These are phyloP conservation scores for Drosophila bunnanda DNA, from an alignment of 2,888 invertebrate genomes.

Conservation along the genomic window DNA sequence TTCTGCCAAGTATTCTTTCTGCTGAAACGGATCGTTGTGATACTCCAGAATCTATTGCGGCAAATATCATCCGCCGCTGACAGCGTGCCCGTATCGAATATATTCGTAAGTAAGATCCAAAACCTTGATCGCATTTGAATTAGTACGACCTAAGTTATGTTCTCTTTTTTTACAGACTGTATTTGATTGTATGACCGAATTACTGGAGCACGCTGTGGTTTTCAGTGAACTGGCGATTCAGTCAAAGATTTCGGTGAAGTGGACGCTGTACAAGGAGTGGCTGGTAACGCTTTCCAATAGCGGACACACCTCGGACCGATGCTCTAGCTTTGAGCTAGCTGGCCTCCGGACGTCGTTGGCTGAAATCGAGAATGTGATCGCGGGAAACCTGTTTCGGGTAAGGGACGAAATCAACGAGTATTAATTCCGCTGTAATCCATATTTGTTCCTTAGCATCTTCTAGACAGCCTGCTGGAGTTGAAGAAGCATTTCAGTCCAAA, in stretches of 20 bases:
- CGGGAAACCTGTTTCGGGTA: conserved; percentile 66
- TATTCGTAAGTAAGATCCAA: conserved; percentile 55
- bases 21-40: conserved; percentile 89
- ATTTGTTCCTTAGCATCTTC: conserved; percentile 43
- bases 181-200: conserved; percentile 87
- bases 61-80: conserved; percentile 91
- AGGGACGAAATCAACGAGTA: neutral
- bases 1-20: conserved; percentile 89
- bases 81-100: conserved; percentile 83
- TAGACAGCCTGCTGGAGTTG: conserved; percentile 56
- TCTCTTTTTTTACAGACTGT: conserved; percentile 68
- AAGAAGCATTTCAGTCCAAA: conserved; percentile 60
- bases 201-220: conserved; percentile 88
- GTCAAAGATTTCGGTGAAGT: conserved; percentile 86
- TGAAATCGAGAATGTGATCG: conserved; percentile 83
- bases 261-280: conserved; percentile 91
- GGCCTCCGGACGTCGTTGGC: conserved; percentile 90
- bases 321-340: conserved; percentile 86
- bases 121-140: too few species aligned
- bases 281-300: conserved; percentile 89
- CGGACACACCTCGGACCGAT: conserved; percentile 86
- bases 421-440: neutral
- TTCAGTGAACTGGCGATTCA: conserved; percentile 85
- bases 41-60: conserved; percentile 89
- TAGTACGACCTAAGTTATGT: neutral